A percentile compares a stretch with the other conserved stretches of the same genome.
Conservation (phyloP, 2,888 invertebrate genomes). For the Pachliopta kotzebuea region DNA sequence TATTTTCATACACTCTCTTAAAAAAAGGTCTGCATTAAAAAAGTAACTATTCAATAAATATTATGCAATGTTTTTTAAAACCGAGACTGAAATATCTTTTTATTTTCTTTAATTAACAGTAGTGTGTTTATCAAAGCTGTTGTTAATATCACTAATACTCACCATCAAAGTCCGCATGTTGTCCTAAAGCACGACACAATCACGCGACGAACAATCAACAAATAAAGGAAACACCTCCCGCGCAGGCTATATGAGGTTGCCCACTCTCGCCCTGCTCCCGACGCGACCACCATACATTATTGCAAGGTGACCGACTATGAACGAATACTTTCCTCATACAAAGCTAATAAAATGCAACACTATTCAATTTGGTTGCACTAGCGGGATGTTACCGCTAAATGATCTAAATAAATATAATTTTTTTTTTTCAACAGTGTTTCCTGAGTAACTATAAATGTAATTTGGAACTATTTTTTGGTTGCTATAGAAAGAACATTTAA, state of each 20-base stretch:
- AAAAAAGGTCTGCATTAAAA: background rate
- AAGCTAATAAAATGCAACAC: slow-evolving; percentile 51
- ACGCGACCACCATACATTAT: slow-evolving; percentile 74
- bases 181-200: slow-evolving; percentile 70
- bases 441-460: slow-evolving; percentile 39
- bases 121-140: background rate
- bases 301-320: slow-evolving; percentile 73
- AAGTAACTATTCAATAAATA: no score
- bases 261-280: slow-evolving; percentile 74
- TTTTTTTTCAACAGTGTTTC: slow-evolving; percentile 35
- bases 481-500: background rate
- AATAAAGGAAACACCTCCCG: slow-evolving; percentile 75
- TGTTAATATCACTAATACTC: slow-evolving; percentile 50
- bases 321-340: slow-evolving; percentile 45
- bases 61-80: no score
- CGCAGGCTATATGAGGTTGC: slow-evolving; percentile 77
- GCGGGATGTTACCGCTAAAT: slow-evolving; percentile 67
- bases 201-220: slow-evolving; percentile 71
- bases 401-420: slow-evolving; percentile 57
- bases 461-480: slow-evolving; percentile 27
- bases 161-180: slow-evolving; percentile 75
- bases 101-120: background rate
- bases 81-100: no score
- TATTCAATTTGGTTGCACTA: slow-evolving; percentile 59
- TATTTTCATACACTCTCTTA: background rate